Evolutionary conservation across 2,113 vertebrate genomes (phyloP), one percentile per base, ranked within the genome.

Genomic region (Myodes glareolus): DNA sequence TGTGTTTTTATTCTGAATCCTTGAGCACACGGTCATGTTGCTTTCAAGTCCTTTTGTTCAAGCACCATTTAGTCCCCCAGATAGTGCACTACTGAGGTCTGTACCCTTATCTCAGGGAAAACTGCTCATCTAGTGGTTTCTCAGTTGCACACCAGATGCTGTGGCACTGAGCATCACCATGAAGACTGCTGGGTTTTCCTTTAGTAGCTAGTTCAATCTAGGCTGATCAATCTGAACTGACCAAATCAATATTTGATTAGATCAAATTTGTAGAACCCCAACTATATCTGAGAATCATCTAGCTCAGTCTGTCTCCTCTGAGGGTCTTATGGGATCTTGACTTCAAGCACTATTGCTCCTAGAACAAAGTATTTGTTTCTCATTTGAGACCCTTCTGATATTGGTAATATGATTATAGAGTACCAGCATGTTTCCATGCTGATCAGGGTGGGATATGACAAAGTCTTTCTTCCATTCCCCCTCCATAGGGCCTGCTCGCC

Each of bases 361-460:
- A 88, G 47, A 80, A 45, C 10, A 72, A 76, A 90, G 87, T 75
- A 31, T 33, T 91, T 81, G 76, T 78, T 91, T 97, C 72, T 92
- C 63, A 55, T 25, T 2, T 89, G 55, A 92, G 45, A 52, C 68
- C 81, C 9, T 42, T 42, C 81, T 63, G 50, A 1, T 16, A 33
- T 25, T 9, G 25, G 36, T 16, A 84, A 33, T 50, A 92, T 78
- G 87, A 55, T 12, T 42, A 29, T 8, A 70, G 33, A 47, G 3
- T 6, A 27, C 23, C 68, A 36, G 58, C 7, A 16, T 25, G 68
- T 58, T 92, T 87, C 52, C 19, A 58, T 5, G 19, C 36, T 75
- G 63, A 17, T 73, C 45, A 17, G 31, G 67, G 13, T 90, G 16
- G 55, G 78, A 72, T 33, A 50, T 29, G 65, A n/a, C 2, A 19